phyloP scores from a whole-genome alignment of 2,113 vertebrate genomes.

The Bathybates hornii region DNA sequence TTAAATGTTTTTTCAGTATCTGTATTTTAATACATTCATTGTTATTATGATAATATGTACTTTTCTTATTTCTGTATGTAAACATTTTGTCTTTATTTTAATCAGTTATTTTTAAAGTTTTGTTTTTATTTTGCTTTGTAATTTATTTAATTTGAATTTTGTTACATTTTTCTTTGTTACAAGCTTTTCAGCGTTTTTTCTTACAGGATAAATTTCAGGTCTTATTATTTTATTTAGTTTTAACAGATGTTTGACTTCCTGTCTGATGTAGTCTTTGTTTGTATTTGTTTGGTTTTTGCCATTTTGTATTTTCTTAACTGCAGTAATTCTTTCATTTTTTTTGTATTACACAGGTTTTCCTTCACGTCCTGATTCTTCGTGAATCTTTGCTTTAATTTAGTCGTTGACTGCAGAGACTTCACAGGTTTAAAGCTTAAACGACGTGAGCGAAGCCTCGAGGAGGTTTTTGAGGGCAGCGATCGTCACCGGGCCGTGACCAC shows the following conservation, averaged over 20 bases:
- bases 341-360: accelerated
- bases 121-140: not conserved
- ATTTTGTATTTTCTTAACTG: accelerated
- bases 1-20: not conserved
- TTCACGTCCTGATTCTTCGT: not conserved
- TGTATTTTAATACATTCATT: not conserved
- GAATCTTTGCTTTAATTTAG: not conserved
- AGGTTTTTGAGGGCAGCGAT: not conserved
- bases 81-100: not conserved
- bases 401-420: not conserved
- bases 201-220: accelerated
- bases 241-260: not conserved
- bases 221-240: accelerated
- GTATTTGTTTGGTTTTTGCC: accelerated
- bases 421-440: not conserved
- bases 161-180: not conserved
- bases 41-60: not conserved
- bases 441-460: accelerated
- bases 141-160: not conserved
- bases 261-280: not conserved
- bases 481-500: not conserved
- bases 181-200: not conserved
- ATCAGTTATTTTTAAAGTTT: not conserved
- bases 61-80: not conserved
- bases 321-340: not conserved